A percentile compares a stretch with the other conserved stretches of the same genome.
phyloP scores from a whole-genome alignment of 2,888 invertebrate species.

The Silvanus unidentatus region DNA sequence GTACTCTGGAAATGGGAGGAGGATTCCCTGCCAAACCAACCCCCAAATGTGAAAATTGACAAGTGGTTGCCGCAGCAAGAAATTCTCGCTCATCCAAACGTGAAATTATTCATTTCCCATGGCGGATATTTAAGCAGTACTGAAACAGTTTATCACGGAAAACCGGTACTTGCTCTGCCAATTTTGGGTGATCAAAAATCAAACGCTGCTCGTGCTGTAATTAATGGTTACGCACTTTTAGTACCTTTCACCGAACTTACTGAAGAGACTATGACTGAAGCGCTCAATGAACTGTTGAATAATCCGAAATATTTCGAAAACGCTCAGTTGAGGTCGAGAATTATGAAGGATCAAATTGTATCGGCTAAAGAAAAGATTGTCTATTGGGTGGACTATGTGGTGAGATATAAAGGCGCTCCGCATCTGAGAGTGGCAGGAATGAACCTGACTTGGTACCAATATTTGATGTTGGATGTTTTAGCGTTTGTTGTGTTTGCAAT shows the following conservation, averaged over 20 bases:
- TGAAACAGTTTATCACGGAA: conserved; percentile 16
- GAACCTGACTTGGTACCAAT: conserved; percentile 30
- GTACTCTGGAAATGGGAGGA: conserved; percentile 53
- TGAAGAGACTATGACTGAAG: conserved; percentile 10
- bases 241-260: conserved; percentile 8
- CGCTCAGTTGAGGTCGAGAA: conserved; percentile 23
- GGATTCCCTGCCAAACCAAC: conserved; percentile 35
- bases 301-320: conserved; percentile 23
- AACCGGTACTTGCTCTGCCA: conserved; percentile 16
- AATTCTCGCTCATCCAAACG: conserved; percentile 13
- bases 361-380: conserved; percentile 31
- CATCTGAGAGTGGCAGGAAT: conserved; percentile 31
- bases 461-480: conserved; percentile 30
- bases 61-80: conserved; percentile 17
- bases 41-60: conserved; percentile 20
- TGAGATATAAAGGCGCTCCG: conserved; percentile 31
- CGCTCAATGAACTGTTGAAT: conserved; percentile 13
- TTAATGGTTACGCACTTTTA: conserved; percentile 8
- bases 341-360: conserved; percentile 31
- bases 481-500: conserved; percentile 2
- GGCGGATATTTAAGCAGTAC: conserved; percentile 13
- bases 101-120: conserved; percentile 15
- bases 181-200: conserved; percentile 15
- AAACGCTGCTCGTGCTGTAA: conserved; percentile 11
- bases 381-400: conserved; percentile 36